Conservation (phyloP, 2,888 invertebrate genomes). For the Aphidius colemani region DNA sequence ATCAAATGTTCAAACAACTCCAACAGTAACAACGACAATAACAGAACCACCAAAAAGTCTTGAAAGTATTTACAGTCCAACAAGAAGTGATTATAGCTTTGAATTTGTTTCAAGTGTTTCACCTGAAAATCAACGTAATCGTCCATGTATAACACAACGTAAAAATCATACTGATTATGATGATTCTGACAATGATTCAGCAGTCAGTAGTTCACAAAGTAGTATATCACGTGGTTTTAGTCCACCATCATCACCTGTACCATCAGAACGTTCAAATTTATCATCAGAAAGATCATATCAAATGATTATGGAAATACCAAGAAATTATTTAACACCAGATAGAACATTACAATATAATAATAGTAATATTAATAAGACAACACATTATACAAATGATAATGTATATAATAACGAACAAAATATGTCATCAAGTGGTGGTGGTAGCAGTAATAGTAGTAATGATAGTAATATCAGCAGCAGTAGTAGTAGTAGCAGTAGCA, state of each 20-base stretch:
- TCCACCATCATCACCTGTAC: constrained; percentile 73
- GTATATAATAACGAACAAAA: constrained; percentile 33
- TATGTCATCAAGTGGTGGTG: constrained; percentile 49
- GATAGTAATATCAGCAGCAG: constrained; percentile 60
- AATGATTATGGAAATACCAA: constrained; percentile 55
- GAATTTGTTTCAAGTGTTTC: constrained; percentile 59
- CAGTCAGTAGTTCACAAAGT: constrained; percentile 82
- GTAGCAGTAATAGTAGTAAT: constrained; percentile 60
- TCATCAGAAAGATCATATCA: constrained; percentile 62
- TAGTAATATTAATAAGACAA: not conserved
- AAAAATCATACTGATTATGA: constrained; percentile 61
- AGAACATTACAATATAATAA: constrained; percentile 25
- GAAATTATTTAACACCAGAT: constrained; percentile 33
- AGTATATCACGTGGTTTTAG: constrained; percentile 77
- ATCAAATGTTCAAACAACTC: not conserved
- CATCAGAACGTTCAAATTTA: constrained; percentile 62
- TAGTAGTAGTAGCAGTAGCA: constrained; percentile 57
- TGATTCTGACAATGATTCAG: constrained; percentile 86
- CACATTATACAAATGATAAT: not conserved
- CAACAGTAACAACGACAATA: constrained; percentile 34
- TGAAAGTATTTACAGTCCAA: constrained; percentile 66
- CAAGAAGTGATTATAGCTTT: constrained; percentile 66
- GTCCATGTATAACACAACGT: constrained; percentile 45
- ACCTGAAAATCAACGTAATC: constrained; percentile 43
- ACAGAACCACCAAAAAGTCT: constrained; percentile 64